phyloP scores from a whole-genome alignment of 2,797 vertebrate species.

The Acanthornis magna region DNA sequence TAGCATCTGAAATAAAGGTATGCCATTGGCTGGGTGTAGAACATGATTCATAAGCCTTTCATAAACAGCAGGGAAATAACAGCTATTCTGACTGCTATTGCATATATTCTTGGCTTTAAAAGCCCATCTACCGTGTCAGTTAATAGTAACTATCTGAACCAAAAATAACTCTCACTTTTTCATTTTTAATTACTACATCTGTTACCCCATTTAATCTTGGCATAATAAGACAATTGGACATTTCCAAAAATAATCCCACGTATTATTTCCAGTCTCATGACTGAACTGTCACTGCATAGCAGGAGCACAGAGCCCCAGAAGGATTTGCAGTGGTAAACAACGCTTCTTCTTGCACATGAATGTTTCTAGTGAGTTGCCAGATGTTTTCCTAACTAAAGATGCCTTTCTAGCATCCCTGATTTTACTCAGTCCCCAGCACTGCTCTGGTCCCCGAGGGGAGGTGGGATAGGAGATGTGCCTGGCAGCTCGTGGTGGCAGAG shows the following conservation, averaged over 20 bases:
- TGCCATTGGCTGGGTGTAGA: slow-evolving; percentile 25
- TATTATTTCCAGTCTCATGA: slow-evolving; percentile 42
- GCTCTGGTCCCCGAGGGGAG: neutral
- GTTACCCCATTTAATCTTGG: slow-evolving; percentile 61
- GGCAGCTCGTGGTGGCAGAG: neutral
- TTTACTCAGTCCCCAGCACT: neutral
- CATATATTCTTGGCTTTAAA: slow-evolving; percentile 49
- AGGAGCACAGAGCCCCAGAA: neutral
- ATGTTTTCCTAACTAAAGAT: neutral
- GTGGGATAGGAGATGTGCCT: neutral
- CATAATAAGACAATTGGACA: slow-evolving; percentile 57
- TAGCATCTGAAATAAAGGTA: slow-evolving; percentile 64
- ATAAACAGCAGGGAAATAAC: slow-evolving; percentile 69
- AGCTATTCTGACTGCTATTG: slow-evolving; percentile 46
- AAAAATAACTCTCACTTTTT: slow-evolving; percentile 72
- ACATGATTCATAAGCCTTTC: slow-evolving; percentile 70
- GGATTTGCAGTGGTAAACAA: neutral
- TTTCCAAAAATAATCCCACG: slow-evolving; percentile 21
- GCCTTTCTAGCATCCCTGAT: neutral
- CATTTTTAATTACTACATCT: slow-evolving; percentile 75
- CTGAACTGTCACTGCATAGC: neutral
- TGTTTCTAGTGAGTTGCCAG: neutral
- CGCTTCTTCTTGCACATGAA: neutral
- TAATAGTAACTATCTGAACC: slow-evolving; percentile 54
- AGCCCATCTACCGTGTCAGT: neutral